These are phyloP conservation scores for Chrosomus eos DNA, from an alignment of 2,797 vertebrate genomes.

Conservation along the genomic window DNA sequence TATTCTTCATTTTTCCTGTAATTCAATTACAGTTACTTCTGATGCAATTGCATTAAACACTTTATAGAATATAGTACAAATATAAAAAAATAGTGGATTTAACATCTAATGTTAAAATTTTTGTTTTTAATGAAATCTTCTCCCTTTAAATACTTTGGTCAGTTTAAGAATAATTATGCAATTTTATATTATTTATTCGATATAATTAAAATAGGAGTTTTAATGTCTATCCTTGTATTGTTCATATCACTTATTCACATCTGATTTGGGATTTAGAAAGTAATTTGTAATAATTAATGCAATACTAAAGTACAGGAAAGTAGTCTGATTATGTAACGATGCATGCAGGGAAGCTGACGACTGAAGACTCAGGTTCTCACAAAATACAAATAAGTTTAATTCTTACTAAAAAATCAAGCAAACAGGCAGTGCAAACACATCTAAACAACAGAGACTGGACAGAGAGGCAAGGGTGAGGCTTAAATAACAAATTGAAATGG, in stretches of 20 bases:
- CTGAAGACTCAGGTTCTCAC: too few species aligned
- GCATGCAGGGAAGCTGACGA: too few species aligned
- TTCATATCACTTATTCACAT: too few species aligned
- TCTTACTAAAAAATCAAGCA: too few species aligned
- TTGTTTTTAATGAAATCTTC: not conserved
- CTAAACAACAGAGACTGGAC: too few species aligned
- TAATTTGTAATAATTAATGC: not conserved
- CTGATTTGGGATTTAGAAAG: not conserved
- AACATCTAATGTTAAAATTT: not conserved
- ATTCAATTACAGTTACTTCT: not conserved
- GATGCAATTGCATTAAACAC: not conserved
- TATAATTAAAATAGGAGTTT: not conserved
- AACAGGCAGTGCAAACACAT: too few species aligned
- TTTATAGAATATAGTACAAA: not conserved
- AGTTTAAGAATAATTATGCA: not conserved
- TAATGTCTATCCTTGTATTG: not conserved
- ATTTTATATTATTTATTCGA: not conserved
- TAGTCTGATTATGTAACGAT: too few species aligned
- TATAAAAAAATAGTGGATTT: not conserved
- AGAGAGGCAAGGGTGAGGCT: too few species aligned
- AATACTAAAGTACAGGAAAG: not conserved
- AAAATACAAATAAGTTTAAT: too few species aligned
- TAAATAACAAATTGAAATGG: too few species aligned
- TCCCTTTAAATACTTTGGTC: not conserved
- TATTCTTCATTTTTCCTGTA: not conserved